phyloP scores from a whole-genome alignment of 2,888 invertebrate species.

The Diaprepes abbreviatus region DNA sequence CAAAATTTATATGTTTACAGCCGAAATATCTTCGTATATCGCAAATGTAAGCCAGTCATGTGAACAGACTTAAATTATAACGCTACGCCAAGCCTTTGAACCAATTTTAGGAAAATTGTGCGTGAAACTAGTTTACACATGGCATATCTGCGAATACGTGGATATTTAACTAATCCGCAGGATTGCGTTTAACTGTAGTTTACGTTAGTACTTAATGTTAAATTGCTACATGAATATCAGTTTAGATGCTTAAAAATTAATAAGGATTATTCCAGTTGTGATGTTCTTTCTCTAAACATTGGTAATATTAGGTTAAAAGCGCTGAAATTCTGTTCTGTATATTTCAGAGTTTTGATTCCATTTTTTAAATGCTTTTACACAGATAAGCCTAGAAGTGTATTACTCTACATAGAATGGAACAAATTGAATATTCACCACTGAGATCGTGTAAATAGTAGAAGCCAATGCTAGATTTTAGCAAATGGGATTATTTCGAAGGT shows the following conservation, averaged over 20 bases:
- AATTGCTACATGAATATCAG: constrained; percentile 21
- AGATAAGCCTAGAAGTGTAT: too few species aligned
- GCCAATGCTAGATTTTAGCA: too few species aligned
- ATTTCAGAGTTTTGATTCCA: too few species aligned
- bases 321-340: too few species aligned
- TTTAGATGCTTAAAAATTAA: constrained; percentile 5
- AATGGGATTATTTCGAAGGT: too few species aligned
- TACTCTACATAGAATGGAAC: too few species aligned
- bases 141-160: constrained; percentile 43
- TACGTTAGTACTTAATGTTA: constrained; percentile 18
- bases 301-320: too few species aligned
- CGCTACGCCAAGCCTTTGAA: constrained; percentile 43
- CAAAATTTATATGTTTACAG: constrained; percentile 3
- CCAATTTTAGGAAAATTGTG: constrained; percentile 57
- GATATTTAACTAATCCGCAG: constrained; percentile 26
- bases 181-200: constrained; percentile 27
- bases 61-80: constrained; percentile 33
- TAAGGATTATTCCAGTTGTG: background rate
- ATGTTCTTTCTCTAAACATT: background rate
- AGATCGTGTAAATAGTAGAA: too few species aligned
- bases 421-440: too few species aligned
- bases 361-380: too few species aligned
- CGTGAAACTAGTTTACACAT: constrained; percentile 57
- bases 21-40: constrained; percentile 7
- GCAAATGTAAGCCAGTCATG: constrained; percentile 33